These are phyloP conservation scores for Enteromius mattozi DNA, from an alignment of 2,797 vertebrate genomes.

Conservation along the genomic window DNA sequence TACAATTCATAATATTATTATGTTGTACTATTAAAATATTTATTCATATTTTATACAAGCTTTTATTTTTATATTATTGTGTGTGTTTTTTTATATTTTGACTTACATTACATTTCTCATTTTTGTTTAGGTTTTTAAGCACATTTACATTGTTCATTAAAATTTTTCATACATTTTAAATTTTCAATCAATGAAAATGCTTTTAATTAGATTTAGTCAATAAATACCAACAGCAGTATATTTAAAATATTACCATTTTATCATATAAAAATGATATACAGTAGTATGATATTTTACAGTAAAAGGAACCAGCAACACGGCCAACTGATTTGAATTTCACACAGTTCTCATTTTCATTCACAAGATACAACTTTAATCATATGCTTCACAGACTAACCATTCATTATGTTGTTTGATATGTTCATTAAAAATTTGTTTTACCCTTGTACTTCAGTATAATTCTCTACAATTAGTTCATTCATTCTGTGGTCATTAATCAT, in stretches of 20 bases:
- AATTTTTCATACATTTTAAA: background rate
- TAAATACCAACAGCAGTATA: background rate
- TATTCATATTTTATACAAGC: background rate
- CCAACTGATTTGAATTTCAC: background rate
- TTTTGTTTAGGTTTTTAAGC: background rate
- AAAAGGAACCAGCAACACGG: background rate
- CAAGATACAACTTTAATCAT: constrained; percentile 40
- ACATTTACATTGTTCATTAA: background rate
- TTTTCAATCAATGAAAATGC: background rate
- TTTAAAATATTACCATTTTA: background rate
- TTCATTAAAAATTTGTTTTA: constrained; percentile 13
- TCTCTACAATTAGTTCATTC: background rate
- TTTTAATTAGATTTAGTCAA: background rate
- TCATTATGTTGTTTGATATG: constrained; percentile 23
- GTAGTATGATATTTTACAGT: background rate
- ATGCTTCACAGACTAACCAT: constrained; percentile 20
- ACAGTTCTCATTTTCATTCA: background rate
- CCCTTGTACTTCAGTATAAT: background rate
- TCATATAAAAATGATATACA: background rate
- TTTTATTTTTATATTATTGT: background rate
- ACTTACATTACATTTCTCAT: background rate
- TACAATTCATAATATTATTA: background rate
- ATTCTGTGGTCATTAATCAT: constrained; percentile 5
- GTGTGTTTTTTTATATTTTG: background rate
- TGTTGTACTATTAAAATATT: background rate